Evolutionary conservation across 2,888 invertebrate genomes (phyloP), one percentile per base, ranked within the genome.

Genomic region (Torymus auratus): DNA sequence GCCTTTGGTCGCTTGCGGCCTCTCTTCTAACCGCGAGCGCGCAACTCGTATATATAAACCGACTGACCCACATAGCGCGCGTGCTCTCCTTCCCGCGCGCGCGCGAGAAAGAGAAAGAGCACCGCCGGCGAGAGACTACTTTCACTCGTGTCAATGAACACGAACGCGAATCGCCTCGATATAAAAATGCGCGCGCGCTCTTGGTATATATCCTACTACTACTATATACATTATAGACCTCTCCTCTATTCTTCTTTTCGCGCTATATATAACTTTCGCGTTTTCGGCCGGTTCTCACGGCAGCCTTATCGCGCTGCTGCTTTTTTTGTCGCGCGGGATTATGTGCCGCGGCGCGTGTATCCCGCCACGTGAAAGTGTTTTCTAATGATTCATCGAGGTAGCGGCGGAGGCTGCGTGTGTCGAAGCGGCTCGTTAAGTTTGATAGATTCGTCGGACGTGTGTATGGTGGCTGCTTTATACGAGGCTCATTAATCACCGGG

Each of bases 101-200:
- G 58, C 61, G 23, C 58, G 69, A 77, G 69, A 77, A 60, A 77
- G 74, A 78, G 58, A 81, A 64, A 78, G 53, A 74, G 68, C 53
- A 52, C 41, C 53, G 10, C 20, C 15, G 55, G 13, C 23, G 7
- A 53, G 65, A 72, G 60, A 81, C 81, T 87, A 89, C 87, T 87
- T 87, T 89, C 87, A 88, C 88, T 88, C 85, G 86, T 84, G 83
- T 80, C 83, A 78, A 83, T 83, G 82, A 83, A 84, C 84, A 83
- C 78, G 81, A 79, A 78, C 53, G 78, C 77, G 55, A 41, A 64
- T 73, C 20, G 55, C 50, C 15, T 56, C 64, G 13, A 41, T 61
- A 70, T 56, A 68, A 71, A 71, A 65, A 71, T 71, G 60, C 58
- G 28, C 28, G 2, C 1, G 20, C 20, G 1, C n/a, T n/a, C n/a